phyloP scores from a whole-genome alignment of 1,140 invertebrate genomes.

The Neelides sp. region DNA sequence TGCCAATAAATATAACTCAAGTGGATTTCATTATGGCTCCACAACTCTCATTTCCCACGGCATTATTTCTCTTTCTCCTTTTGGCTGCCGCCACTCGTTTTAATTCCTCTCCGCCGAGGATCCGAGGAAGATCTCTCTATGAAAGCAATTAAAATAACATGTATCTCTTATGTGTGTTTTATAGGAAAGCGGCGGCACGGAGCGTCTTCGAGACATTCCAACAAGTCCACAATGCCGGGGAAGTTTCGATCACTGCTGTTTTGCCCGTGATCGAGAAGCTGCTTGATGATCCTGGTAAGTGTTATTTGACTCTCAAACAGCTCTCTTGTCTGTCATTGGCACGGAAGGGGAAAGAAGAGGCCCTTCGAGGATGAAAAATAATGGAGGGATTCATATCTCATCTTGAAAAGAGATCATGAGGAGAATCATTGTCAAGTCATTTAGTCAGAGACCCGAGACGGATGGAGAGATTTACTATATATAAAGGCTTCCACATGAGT shows the following conservation, averaged over 20 bases:
- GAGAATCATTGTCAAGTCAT: conserved; percentile 1
- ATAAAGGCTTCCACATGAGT: no score
- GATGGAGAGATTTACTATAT: no score
- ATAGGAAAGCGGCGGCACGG: conserved; percentile 40
- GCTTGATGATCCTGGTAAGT: conserved; percentile 39
- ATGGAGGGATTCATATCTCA: neutral
- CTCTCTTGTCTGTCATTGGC: neutral
- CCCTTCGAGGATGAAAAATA: neutral
- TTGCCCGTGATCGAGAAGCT: conserved; percentile 37
- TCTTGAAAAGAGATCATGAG: neutral
- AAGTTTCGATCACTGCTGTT: conserved; percentile 35
- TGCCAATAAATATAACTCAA: no score
- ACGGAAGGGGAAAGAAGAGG: neutral
- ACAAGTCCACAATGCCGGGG: conserved; percentile 34
- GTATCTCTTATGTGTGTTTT: conserved; percentile 18
- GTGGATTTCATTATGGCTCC: no score
- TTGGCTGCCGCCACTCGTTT: no score
- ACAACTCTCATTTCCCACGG: no score
- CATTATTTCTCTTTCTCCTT: no score
- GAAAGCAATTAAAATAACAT: no score
- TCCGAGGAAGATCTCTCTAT: no score
- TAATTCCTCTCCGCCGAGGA: no score
- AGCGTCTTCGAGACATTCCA: conserved; percentile 39
- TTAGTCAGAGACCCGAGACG: no score
- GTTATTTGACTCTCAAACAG: neutral